Conservation (phyloP, 2,113 vertebrate genomes). For the Megalops atlanticus region DNA sequence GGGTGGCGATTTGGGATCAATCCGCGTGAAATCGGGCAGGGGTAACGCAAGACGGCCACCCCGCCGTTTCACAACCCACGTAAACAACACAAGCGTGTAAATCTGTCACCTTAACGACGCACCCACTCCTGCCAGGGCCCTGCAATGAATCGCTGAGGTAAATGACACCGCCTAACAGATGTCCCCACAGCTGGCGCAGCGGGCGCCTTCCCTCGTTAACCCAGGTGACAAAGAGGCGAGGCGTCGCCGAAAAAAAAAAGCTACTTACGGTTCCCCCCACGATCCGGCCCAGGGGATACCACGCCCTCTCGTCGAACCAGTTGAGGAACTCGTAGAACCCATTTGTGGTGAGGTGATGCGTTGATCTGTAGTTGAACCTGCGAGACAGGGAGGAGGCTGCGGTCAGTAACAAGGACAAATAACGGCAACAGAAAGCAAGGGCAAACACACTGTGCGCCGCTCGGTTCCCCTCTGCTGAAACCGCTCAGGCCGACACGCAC, state of each 20-base stretch:
- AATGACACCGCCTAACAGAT: neutral
- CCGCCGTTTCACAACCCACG: slow-evolving; percentile 38
- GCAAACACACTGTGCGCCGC: no score
- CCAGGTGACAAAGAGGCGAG: no score
- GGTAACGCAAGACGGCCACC: slow-evolving; percentile 35
- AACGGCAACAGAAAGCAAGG: no score
- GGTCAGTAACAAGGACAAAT: no score
- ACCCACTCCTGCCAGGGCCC: slow-evolving; percentile 34
- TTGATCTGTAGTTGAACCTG: slow-evolving; percentile 99
- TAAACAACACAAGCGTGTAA: slow-evolving; percentile 30
- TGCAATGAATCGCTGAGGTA: slow-evolving; percentile 39
- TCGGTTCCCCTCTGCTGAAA: neutral
- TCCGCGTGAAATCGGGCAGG: slow-evolving; percentile 25
- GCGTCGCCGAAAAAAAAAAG: neutral
- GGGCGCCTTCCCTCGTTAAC: no score
- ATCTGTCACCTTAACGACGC: slow-evolving; percentile 48
- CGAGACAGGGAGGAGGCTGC: neutral
- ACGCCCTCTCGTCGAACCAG: slow-evolving; percentile 99
- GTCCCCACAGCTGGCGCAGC: neutral
- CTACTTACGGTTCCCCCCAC: slow-evolving; percentile 96
- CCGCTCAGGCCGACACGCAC: neutral
- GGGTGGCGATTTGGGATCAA: slow-evolving; percentile 20
- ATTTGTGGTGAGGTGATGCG: slow-evolving; percentile 96
- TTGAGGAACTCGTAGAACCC: slow-evolving; percentile 99
- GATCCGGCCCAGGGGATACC: slow-evolving; percentile 98